A percentile compares a stretch with the other conserved stretches of the same genome.
These are phyloP conservation scores for Neotoma lepida DNA, from an alignment of 2,113 vertebrate species.

Conservation along the genomic window DNA sequence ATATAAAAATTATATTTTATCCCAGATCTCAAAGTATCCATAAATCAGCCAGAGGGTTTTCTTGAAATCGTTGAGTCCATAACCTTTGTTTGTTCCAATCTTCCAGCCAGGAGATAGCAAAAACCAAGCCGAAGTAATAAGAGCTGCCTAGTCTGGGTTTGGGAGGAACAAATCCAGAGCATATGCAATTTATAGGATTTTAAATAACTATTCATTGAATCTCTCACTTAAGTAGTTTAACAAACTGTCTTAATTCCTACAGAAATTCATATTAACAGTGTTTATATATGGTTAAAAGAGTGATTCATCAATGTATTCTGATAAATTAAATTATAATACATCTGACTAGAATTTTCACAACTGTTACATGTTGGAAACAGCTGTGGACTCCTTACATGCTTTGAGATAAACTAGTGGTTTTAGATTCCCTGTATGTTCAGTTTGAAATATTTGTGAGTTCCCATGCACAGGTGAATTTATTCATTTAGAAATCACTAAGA, in stretches of 20 bases:
- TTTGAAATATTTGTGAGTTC: slow-evolving; percentile 15
- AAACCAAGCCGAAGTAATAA: slow-evolving; percentile 16
- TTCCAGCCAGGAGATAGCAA: background rate
- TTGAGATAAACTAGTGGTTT: background rate
- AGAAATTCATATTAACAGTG: slow-evolving; percentile 34
- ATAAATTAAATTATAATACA: slow-evolving; percentile 3
- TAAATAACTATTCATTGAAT: background rate
- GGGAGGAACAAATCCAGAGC: background rate
- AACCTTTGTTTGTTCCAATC: background rate
- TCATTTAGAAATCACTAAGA: slow-evolving; percentile 3
- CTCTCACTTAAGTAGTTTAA: slow-evolving; percentile 1
- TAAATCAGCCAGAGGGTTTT: slow-evolving; percentile 31
- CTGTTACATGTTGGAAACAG: background rate
- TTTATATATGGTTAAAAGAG: background rate
- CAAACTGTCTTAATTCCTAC: background rate
- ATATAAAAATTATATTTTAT: slow-evolving; percentile 61
- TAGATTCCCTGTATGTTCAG: background rate
- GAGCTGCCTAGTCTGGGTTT: background rate
- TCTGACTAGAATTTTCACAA: slow-evolving; percentile 17
- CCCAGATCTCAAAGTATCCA: background rate
- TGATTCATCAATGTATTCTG: background rate
- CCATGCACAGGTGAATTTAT: slow-evolving; percentile 3
- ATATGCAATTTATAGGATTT: slow-evolving; percentile 7
- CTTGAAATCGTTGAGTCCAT: background rate
- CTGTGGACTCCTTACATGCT: background rate